Evolutionary conservation across 2,797 vertebrate species (phyloP), one percentile per base, ranked within the genome.

Genomic region (Urocyon cinereoargenteus): DNA sequence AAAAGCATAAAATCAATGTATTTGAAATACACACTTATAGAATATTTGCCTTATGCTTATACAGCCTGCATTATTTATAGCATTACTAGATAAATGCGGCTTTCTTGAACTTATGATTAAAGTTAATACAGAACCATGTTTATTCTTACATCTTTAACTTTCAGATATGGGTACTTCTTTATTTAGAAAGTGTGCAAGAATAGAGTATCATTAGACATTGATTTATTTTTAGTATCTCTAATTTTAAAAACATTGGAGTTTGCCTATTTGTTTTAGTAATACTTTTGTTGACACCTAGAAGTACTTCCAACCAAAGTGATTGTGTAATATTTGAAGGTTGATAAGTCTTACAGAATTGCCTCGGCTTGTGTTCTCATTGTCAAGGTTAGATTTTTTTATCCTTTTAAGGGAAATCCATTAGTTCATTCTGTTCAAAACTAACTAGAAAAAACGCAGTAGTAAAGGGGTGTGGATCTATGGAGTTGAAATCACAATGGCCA

Each of bases 71-170:
- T 86, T 83, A 61, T 28, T 81, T 83, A 21, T 45, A 82, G 15
- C 57, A 84, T 81, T 18, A 24, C 18, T n/a, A 34, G 78, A 84
- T 84, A 57, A 59, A 77, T 72, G 77, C 31, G 49, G 21, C 55
- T 83, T 26, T 86, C 79, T 78, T 36, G 14, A 78, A 28, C 21
- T 92, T 81, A 15, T 64, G 16, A 34, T 75, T 91, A 49, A 72
- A 82, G 22, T 93, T 66, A 51, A 51, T 61, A n/a, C 26, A 49
- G 55, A 36, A 55, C n/a, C 11, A 45, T 55, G 1, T 79, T 62
- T 93, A 26, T 62, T 91, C 31, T 19, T 73, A 45, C 19, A 72
- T 59, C 21, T 86, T 86, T 75, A 79, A 92, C 73, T 79, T 95
- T 55, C 6, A 84, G 62, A 84, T 79, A n/a, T 19, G 12, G 12